Base-by-base conservation (phyloP, 2,113 vertebrate species). In the Saccopteryx leptura region DNA sequence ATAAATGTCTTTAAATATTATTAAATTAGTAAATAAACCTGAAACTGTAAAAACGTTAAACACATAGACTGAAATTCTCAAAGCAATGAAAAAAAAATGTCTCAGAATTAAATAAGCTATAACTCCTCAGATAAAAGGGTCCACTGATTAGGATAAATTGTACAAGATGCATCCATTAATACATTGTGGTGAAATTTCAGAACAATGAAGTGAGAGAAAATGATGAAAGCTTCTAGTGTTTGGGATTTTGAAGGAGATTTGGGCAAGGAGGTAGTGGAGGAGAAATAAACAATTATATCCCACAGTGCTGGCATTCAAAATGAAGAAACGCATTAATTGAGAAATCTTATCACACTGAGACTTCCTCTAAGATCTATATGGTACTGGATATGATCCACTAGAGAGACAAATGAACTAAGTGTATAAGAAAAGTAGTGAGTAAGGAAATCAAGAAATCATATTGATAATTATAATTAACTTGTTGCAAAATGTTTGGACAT, bases 11-110 rank as follows among this genome's bases (percentile, higher is more conserved):
- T 50, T 79, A 7, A 82, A 50, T 19, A 63, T 54, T 91, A 54
- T 26, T 69, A 87, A 83, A 74, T 83, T 60, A 48, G 28, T 79
- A 82, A 46, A 46, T 61, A 94, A 84, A 17, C 9, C 3, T 78
- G 46, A 90, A 87, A 11, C 28, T 82, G 15, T 48, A 92, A 93
- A n/a, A 86, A 39, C 19, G 21, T 91, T 66, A 74, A 95, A 69
- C 7, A 83, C 46, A 52, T 18, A 56, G 50, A 23, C 4, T 68
- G 18, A 78, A 90, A 87, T 82, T 89, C n/a, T 87, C 46, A 50
- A 90, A 82, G 7, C 26, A 81, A 75, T 85, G 31, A 75, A 46
- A 65, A 39, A 39, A 81, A 71, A 79, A 54, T 66, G 12, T 96
- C 18, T 86, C 46, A 60, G 15, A 28, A 69, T 63, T 90, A 90